Conservation (phyloP, 2,888 invertebrate genomes). For the Drosophila ochracea region DNA sequence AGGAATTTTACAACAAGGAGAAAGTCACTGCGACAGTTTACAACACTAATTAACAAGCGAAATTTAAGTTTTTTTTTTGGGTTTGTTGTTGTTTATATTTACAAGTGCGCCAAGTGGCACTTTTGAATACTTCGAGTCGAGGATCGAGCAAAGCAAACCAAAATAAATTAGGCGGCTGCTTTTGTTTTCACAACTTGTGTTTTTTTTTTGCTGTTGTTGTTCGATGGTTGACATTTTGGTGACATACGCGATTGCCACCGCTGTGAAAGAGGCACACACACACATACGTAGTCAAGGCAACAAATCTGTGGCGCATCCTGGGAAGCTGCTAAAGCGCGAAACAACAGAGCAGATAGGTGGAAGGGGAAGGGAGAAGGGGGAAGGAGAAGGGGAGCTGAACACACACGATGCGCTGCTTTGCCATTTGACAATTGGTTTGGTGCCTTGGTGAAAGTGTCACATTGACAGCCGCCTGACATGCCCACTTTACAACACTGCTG, state of each 20-base stretch:
- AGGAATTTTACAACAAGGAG: conserved; percentile 52
- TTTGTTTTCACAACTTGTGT: conserved; percentile 80
- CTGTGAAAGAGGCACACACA: conserved; percentile 39
- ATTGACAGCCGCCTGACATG: conserved; percentile 64
- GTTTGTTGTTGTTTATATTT: conserved; percentile 62
- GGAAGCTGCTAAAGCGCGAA: conserved; percentile 60
- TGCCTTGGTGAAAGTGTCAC: conserved; percentile 74
- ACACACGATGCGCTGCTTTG: conserved; percentile 55
- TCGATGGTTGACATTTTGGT: conserved; percentile 58
- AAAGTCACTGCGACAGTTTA: conserved; percentile 73
- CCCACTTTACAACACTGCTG: conserved; percentile 58
- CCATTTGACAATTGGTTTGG: conserved; percentile 31
- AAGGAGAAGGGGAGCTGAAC: conserved; percentile 31
- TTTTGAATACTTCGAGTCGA: conserved; percentile 15
- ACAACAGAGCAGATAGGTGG: not conserved
- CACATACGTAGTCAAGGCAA: not conserved
- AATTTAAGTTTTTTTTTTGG: conserved; percentile 21
- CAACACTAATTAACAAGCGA: conserved; percentile 76
- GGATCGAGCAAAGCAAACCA: not conserved
- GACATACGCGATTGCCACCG: conserved; percentile 72
- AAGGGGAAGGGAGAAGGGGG: not conserved
- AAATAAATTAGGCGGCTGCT: conserved; percentile 64
- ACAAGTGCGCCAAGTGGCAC: conserved; percentile 72
- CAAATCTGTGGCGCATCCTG: conserved; percentile 31
- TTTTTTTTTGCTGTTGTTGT: conserved; percentile 15